Evolutionary conservation across 2,888 invertebrate genomes (phyloP).

Genomic region (Platycheirus rosarum): DNA sequence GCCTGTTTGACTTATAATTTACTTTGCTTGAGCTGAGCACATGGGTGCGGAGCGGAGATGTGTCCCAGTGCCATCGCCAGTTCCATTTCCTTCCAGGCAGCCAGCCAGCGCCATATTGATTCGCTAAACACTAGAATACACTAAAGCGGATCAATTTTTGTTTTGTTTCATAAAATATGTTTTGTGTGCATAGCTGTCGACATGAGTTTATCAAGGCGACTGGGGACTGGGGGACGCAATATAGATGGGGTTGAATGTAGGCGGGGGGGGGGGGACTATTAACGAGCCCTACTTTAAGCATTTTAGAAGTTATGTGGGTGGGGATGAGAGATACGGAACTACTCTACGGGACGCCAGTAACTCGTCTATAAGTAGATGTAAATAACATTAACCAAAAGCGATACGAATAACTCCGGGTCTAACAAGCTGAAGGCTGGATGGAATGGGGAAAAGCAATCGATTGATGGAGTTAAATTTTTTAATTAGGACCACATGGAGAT

Average conservation of each 20-base stretch:
- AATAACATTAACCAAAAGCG: not conserved
- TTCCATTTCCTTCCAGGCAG: too few relatives aligned
- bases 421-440: not conserved
- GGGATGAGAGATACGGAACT: slow-evolving; percentile 28
- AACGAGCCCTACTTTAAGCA: slow-evolving; percentile 35
- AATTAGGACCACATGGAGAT: slow-evolving; percentile 18
- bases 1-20: slow-evolving; percentile 70
- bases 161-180: slow-evolving; percentile 69
- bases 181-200: slow-evolving; percentile 70
- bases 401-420: slow-evolving; percentile 7
- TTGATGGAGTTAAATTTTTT: slow-evolving; percentile 5
- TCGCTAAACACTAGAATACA: slow-evolving; percentile 52
- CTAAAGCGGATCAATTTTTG: slow-evolving; percentile 71
- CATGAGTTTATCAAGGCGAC: slow-evolving; percentile 52
- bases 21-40: slow-evolving; percentile 42
- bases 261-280: too few relatives aligned
- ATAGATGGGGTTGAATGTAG: not conserved
- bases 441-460: not conserved
- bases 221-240: slow-evolving; percentile 5
- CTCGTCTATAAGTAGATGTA: slow-evolving; percentile 21
- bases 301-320: slow-evolving; percentile 40
- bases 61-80: slow-evolving; percentile 41
- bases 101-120: slow-evolving; percentile 59
- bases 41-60: slow-evolving; percentile 13
- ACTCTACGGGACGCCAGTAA: slow-evolving; percentile 48